Conservation (phyloP, 2,113 vertebrate genomes). For the Lichenostomus cassidix region DNA sequence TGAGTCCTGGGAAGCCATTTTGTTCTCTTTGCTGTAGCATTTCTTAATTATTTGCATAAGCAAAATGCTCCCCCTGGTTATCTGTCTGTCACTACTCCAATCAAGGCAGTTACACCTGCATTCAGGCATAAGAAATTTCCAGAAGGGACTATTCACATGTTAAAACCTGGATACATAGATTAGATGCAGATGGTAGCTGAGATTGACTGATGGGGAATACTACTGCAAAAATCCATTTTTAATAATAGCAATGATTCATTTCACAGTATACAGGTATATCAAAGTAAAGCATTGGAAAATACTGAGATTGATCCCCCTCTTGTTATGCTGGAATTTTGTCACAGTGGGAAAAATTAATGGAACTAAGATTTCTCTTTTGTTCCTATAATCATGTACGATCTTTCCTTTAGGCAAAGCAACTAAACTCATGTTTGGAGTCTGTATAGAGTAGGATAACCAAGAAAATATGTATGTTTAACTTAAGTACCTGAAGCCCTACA, state of each 20-base stretch:
- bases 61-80: neutral
- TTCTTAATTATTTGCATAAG: slow-evolving; percentile 32
- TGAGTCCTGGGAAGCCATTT: neutral
- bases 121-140: neutral
- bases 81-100: neutral
- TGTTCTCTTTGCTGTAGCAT: neutral
- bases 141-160: neutral
- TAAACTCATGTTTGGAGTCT: neutral
- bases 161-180: neutral
- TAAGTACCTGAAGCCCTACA: neutral
- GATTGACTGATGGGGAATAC: neutral
- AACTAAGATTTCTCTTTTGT: neutral
- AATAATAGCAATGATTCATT: neutral
- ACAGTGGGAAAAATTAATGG: neutral
- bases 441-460: neutral
- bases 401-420: neutral
- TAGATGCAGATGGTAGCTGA: neutral
- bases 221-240: neutral
- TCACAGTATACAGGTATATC: neutral
- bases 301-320: neutral
- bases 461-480: neutral
- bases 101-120: neutral
- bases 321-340: neutral
- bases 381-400: neutral
- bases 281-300: neutral